Percentiles rank a stretch among this genome's conserved stretches.
Evolutionary conservation across 2,797 vertebrate genomes (phyloP).

Genomic region (Bovichtus variegatus): DNA sequence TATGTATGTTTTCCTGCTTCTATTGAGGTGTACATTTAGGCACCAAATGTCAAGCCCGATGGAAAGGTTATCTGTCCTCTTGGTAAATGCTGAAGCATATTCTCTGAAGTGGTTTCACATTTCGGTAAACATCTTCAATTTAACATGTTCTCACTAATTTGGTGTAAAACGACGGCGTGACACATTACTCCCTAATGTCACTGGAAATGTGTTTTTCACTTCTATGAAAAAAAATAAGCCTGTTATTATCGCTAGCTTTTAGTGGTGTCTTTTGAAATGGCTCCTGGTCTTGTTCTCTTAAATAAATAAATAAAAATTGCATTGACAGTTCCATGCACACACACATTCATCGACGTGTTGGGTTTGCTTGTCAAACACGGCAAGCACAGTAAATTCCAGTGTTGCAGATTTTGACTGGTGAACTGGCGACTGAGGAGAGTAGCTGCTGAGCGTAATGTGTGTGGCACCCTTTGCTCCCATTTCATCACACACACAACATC

Average conservation of each 20-base stretch:
- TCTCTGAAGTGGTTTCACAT: slow-evolving; percentile 13
- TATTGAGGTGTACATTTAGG: slow-evolving; percentile 6
- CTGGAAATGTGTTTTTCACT: slow-evolving; percentile 15
- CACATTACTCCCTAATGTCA: background rate
- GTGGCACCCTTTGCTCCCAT: background rate
- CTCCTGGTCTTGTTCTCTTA: background rate
- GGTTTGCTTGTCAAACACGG: slow-evolving; percentile 10
- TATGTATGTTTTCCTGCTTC: background rate
- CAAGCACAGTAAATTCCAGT: background rate
- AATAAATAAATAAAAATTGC: background rate
- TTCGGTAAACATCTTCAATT: background rate
- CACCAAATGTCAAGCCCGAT: slow-evolving; percentile 20
- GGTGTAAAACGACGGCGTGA: background rate
- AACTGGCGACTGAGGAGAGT: background rate
- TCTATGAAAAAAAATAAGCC: background rate
- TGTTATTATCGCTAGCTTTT: slow-evolving; percentile 15
- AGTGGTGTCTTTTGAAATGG: slow-evolving; percentile 3
- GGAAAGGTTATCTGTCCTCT: slow-evolving; percentile 21
- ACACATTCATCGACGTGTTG: slow-evolving; percentile 2
- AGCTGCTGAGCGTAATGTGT: background rate
- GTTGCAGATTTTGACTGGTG: slow-evolving; percentile 1
- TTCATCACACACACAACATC: slow-evolving; percentile 28
- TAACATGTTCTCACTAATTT: background rate
- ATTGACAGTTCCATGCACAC: background rate
- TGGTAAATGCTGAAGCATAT: slow-evolving; percentile 20